These are phyloP conservation scores for Cuculus canorus DNA, from an alignment of 2,797 vertebrate genomes.

Conservation along the genomic window DNA sequence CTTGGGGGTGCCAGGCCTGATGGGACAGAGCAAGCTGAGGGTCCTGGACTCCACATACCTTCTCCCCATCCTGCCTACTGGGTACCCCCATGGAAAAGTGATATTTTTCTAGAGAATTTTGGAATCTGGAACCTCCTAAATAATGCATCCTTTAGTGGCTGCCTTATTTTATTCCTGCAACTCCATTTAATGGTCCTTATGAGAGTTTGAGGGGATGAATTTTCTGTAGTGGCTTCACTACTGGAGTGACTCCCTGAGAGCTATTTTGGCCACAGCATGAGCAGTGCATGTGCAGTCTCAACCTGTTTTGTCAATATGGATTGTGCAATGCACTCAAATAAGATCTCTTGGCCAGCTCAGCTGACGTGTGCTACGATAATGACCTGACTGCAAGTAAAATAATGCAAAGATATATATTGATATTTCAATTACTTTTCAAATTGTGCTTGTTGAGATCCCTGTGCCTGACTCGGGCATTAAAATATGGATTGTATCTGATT, in stretches of 20 bases:
- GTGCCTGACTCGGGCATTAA: neutral
- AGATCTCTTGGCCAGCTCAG: neutral
- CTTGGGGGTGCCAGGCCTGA: neutral
- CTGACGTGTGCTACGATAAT: neutral
- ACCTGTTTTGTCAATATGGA: neutral
- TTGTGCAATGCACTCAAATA: neutral
- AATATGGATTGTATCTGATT: neutral
- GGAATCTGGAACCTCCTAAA: neutral
- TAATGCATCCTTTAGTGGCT: neutral
- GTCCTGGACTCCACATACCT: neutral
- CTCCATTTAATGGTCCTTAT: neutral
- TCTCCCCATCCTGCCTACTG: neutral
- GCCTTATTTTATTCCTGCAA: neutral
- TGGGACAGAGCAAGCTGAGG: neutral
- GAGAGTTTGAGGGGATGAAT: neutral
- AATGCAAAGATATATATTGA: neutral
- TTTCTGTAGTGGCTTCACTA: neutral
- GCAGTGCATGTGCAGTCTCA: neutral
- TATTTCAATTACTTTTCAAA: constrained; percentile 47
- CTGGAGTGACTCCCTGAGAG: neutral
- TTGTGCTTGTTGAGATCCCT: neutral
- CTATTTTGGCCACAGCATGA: fast-evolving
- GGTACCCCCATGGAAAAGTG: neutral
- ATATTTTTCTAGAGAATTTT: neutral
- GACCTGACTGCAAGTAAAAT: constrained; percentile 28